Base-by-base conservation (phyloP, 1,140 invertebrate genomes). In the Aphaenogaster rudis region DNA sequence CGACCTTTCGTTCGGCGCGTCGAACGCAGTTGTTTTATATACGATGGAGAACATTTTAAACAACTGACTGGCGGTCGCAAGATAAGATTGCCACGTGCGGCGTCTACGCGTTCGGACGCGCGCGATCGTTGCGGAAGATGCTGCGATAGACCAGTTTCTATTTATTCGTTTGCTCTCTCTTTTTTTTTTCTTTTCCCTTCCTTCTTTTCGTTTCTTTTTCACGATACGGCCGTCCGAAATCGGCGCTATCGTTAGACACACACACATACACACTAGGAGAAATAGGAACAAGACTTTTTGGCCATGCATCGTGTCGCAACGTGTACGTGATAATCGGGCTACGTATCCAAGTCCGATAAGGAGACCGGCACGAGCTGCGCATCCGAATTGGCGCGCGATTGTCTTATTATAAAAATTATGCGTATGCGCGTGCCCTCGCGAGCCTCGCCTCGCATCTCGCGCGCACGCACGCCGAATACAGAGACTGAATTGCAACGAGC, bases 211-310 rank as follows among this genome's bases (percentile, higher is more conserved):
- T 74, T 66, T 71, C 61, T 57, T 74, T 48, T 57, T 76, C 39
- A 76, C 39, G 61, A 86, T 63, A 81, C 77, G 67, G 39, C 57
- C 79, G 57, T 72, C 21, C 88, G 77, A 48, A 88, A 85, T 88
- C n/a, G 36, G 45, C 28, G 76, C 77, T 72, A 86, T 82, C 88
- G 63, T 67, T 82, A 74, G 52, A 72, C 86, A 78, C 61, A 69
- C 54, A 54, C 64, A 71, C 66, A 88, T 76, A 86, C 89, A 87
- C 86, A 88, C 82, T 92, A 88, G 85, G 88, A 92, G 88, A 88
- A 91, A 91, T 92, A 92, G 91, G 91, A 92, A 92, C 91, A 91
- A 92, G 91, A 92, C 88, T 88, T 91, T 90, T 92, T 91, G 86
- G 90, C 86, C 86, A 77, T 78, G 82, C 88, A 91, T 80, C 86